These are phyloP conservation scores for Dascillus cervinus DNA, from an alignment of 2,888 invertebrate species.

Conservation along the genomic window DNA sequence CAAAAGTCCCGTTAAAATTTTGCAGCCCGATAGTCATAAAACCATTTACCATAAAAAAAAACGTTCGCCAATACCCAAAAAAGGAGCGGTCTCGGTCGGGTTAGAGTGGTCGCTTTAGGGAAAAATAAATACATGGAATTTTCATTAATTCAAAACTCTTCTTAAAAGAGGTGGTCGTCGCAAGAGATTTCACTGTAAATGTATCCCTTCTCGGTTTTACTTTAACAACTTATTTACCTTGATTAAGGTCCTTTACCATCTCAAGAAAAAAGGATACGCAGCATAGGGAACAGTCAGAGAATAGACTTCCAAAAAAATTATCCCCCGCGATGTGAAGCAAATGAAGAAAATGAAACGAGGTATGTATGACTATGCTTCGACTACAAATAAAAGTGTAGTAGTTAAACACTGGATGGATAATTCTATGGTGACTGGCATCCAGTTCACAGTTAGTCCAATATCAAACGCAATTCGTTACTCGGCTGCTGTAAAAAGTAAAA, in stretches of 20 bases:
- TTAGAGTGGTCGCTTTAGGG: too few species aligned
- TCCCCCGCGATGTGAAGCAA: constrained; percentile 4
- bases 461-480: constrained; percentile 10
- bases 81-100: too few species aligned
- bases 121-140: too few species aligned
- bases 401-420: constrained; percentile 15
- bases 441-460: constrained; percentile 5
- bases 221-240: constrained; percentile 5
- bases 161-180: too few species aligned
- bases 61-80: too few species aligned
- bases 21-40: too few species aligned
- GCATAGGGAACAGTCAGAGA: constrained; percentile 10
- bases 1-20: too few species aligned
- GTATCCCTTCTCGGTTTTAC: constrained; percentile 1
- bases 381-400: constrained; percentile 3
- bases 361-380: constrained; percentile 3
- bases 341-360: constrained; percentile 14
- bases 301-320: too few species aligned
- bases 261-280: constrained; percentile 8
- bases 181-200: too few species aligned
- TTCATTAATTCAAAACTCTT: too few species aligned
- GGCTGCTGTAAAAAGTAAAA: constrained; percentile 16
- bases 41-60: too few species aligned
- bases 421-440: constrained; percentile 15
- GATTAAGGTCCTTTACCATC: constrained; percentile 1